Conservation (phyloP, 2,113 vertebrate genomes). For the Ardeotis arabs region DNA sequence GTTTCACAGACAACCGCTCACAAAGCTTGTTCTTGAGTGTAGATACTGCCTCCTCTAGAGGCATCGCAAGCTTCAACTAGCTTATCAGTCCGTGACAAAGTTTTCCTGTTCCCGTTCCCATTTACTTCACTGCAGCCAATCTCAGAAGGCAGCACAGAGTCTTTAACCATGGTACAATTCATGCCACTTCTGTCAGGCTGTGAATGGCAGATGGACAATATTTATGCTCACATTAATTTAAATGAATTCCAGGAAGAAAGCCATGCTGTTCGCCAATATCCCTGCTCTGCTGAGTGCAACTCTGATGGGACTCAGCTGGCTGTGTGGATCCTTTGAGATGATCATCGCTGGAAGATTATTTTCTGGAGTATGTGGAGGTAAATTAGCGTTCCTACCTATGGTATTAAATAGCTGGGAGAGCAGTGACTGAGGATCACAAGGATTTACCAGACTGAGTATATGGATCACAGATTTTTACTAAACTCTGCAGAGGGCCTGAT, state of each 20-base stretch:
- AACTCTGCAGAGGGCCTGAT: neutral
- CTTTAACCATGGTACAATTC: neutral
- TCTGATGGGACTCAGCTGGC: conserved; percentile 74
- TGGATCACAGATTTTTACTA: neutral
- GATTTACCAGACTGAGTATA: neutral
- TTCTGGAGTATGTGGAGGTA: conserved; percentile 79
- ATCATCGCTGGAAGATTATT: conserved; percentile 77
- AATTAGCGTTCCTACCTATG: neutral
- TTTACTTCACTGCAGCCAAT: neutral
- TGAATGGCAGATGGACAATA: neutral
- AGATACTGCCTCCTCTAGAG: neutral
- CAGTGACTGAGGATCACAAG: neutral
- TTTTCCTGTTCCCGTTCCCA: neutral
- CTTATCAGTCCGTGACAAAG: neutral
- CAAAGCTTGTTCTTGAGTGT: neutral
- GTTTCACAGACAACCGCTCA: neutral
- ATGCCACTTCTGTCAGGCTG: neutral
- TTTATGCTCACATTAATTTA: neutral
- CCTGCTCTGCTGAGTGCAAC: conserved; percentile 74
- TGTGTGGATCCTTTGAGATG: conserved; percentile 80
- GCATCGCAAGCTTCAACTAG: neutral
- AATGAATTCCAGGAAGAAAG: conserved; percentile 76
- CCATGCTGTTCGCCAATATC: conserved; percentile 73
- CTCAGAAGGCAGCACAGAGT: neutral
- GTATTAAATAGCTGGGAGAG: neutral